Conservation (phyloP, 1,140 invertebrate genomes). For the Calliphora vicina region DNA sequence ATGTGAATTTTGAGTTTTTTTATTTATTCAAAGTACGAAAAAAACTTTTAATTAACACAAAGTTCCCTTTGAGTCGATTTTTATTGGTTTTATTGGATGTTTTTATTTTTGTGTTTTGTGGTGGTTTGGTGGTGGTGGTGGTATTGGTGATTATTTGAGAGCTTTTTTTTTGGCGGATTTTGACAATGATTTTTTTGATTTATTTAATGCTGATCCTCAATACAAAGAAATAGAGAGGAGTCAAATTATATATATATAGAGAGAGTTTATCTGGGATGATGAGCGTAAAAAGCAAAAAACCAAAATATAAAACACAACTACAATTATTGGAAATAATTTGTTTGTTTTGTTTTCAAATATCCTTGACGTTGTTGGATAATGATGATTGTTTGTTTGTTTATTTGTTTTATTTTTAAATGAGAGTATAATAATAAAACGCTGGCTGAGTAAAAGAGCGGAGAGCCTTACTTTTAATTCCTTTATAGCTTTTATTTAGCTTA, state of each 20-base stretch:
- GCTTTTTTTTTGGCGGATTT: not conserved
- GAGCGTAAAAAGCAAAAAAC: not conserved
- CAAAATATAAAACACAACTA: not conserved
- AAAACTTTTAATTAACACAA: not conserved
- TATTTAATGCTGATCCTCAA: not conserved
- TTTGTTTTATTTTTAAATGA: too few relatives aligned
- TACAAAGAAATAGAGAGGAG: not conserved
- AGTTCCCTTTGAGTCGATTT: conserved; percentile 18
- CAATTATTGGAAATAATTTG: not conserved
- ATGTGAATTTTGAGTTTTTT: conserved; percentile 57
- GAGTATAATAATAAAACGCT: too few relatives aligned
- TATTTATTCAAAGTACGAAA: conserved; percentile 21
- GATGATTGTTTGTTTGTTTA: not conserved
- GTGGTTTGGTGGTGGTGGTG: conserved; percentile 18
- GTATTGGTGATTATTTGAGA: not conserved
- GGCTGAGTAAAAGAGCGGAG: too few relatives aligned
- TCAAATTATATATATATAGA: too few relatives aligned
- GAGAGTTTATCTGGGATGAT: not conserved
- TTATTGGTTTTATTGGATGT: conserved; percentile 14
- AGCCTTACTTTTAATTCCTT: too few relatives aligned
- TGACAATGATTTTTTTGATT: not conserved
- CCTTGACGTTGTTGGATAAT: not conserved
- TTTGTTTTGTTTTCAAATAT: not conserved
- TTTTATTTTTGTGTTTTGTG: conserved; percentile 25
- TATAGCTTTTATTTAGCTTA: too few relatives aligned